Evolutionary conservation across 2,888 invertebrate species (phyloP).

Genomic region (Macaria notata): DNA sequence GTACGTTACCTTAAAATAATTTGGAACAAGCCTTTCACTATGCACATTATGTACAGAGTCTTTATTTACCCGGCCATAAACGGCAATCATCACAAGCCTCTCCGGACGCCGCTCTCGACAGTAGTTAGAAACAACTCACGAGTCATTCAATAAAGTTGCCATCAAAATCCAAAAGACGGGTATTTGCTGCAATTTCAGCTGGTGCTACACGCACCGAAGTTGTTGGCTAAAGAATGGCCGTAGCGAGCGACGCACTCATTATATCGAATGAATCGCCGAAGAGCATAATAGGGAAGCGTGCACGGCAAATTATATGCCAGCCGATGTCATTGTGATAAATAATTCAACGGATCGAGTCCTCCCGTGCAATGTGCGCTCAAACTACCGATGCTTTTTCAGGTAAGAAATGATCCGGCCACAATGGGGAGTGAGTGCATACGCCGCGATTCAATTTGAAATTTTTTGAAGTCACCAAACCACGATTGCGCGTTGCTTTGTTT

Average conservation of each 20-base stretch:
- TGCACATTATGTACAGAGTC: not conserved
- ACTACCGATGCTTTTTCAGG: conserved; percentile 5
- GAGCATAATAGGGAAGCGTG: conserved; percentile 65
- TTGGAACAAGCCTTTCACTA: not conserved
- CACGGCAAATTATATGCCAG: conserved; percentile 74
- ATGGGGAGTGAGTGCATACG: not conserved
- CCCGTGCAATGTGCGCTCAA: not conserved
- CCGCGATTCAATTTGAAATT: no score
- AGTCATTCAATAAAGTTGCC: conserved; percentile 35
- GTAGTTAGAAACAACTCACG: conserved; percentile 32
- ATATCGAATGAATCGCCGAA: conserved; percentile 74
- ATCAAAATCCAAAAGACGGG: conserved; percentile 32
- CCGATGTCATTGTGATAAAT: conserved; percentile 75
- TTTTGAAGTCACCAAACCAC: no score
- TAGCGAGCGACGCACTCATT: conserved; percentile 65
- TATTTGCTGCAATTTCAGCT: conserved; percentile 39
- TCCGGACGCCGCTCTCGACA: conserved; percentile 29
- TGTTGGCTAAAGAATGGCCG: conserved; percentile 46
- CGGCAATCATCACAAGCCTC: conserved; percentile 29
- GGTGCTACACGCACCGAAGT: conserved; percentile 36
- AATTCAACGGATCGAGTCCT: conserved; percentile 48
- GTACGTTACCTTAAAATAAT: no score
- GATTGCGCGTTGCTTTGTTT: no score
- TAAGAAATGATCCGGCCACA: conserved; percentile 9
- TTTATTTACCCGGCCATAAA: conserved; percentile 13